phyloP scores from a whole-genome alignment of 2,797 vertebrate genomes.

The Gallinago stenura region DNA sequence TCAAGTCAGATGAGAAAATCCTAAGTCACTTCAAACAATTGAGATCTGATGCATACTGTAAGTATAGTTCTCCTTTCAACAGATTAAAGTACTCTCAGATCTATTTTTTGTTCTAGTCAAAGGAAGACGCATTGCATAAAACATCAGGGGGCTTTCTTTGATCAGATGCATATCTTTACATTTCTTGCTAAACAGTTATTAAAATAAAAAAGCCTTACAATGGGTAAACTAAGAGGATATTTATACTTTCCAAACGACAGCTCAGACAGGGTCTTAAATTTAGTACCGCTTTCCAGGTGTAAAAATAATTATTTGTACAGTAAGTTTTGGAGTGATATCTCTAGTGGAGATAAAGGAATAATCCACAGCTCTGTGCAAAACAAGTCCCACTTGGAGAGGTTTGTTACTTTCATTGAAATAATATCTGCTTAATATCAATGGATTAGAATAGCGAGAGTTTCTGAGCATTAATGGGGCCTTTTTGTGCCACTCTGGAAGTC shows the following conservation, averaged over 20 bases:
- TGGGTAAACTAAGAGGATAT: constrained; percentile 16
- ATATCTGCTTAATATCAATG: neutral
- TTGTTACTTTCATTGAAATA: constrained; percentile 17
- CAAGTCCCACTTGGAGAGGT: neutral
- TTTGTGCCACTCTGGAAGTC: constrained; percentile 29
- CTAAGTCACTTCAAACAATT: constrained; percentile 39
- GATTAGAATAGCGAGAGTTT: neutral
- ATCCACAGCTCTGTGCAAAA: neutral
- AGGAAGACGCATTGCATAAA: constrained; percentile 32
- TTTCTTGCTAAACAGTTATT: constrained; percentile 50
- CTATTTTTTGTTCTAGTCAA: constrained; percentile 70
- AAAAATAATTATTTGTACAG: constrained; percentile 44
- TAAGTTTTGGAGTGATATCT: neutral
- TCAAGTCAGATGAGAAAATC: constrained; percentile 36
- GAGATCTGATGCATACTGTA: constrained; percentile 29
- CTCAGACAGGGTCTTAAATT: neutral
- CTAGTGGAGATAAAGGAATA: constrained; percentile 11
- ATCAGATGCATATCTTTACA: constrained; percentile 46
- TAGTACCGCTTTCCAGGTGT: neutral
- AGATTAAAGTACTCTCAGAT: constrained; percentile 66
- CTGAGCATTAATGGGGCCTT: constrained; percentile 18
- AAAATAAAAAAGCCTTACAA: constrained; percentile 35
- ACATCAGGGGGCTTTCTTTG: constrained; percentile 63
- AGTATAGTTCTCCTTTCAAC: constrained; percentile 52
- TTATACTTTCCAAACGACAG: neutral